Evolutionary conservation across 1,140 invertebrate genomes (phyloP).

Genomic region (Bombus balteatus): DNA sequence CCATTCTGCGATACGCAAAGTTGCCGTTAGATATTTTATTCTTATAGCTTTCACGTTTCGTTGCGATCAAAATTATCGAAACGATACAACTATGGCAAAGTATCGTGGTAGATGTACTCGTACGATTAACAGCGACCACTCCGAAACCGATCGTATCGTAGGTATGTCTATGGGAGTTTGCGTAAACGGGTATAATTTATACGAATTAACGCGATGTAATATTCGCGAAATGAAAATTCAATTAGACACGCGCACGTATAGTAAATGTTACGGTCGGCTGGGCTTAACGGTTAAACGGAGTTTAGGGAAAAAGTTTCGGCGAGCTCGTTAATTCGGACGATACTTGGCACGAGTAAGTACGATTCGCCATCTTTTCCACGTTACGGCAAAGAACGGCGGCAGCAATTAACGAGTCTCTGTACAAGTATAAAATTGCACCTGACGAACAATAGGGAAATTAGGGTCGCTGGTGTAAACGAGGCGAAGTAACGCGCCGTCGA

Average conservation of each 20-base stretch:
- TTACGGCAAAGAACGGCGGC: background rate
- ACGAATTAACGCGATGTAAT: background rate
- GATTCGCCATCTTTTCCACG: slow-evolving; percentile 4
- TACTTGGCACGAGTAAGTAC: slow-evolving; percentile 18
- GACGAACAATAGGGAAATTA: slow-evolving; percentile 66
- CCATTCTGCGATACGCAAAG: too few species aligned
- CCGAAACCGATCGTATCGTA: too few species aligned
- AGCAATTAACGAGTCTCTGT: slow-evolving; percentile 50
- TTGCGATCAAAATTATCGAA: too few species aligned
- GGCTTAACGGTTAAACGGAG: background rate
- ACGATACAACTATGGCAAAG: too few species aligned
- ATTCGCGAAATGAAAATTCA: background rate
- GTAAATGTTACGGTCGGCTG: background rate
- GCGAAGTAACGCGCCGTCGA: slow-evolving; percentile 28
- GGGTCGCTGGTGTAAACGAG: slow-evolving; percentile 62
- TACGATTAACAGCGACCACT: too few species aligned
- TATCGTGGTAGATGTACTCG: too few species aligned
- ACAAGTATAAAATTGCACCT: slow-evolving; percentile 40
- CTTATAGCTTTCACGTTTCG: too few species aligned
- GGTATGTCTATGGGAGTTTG: too few species aligned
- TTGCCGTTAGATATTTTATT: too few species aligned
- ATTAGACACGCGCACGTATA: background rate
- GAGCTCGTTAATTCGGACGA: slow-evolving; percentile 42
- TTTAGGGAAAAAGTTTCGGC: slow-evolving; percentile 15
- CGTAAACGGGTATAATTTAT: too few species aligned